Conservation (phyloP, 2,797 vertebrate genomes). For the Halcyon badia region DNA sequence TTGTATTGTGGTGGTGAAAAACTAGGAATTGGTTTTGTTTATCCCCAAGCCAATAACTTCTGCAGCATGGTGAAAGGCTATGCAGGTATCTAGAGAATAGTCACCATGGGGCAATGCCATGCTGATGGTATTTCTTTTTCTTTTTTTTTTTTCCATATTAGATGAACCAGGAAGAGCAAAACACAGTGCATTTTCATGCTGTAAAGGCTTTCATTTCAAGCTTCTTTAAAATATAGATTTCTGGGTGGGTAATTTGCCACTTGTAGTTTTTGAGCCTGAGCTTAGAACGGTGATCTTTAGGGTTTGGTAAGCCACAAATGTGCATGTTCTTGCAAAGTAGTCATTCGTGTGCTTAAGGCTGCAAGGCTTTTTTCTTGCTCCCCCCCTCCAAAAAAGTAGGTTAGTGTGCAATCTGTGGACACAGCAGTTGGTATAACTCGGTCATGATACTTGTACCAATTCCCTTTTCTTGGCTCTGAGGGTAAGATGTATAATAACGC, state of each 20-base stretch:
- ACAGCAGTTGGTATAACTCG: not conserved
- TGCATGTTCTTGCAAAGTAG: not conserved
- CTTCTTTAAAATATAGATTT: not conserved
- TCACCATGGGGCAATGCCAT: not conserved
- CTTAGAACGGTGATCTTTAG: constrained; percentile 17
- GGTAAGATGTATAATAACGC: not conserved
- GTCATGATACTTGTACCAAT: not conserved
- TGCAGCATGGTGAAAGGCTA: not conserved
- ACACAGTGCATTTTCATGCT: not conserved
- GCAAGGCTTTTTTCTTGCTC: not conserved
- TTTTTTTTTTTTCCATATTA: not conserved
- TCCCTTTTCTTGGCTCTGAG: not conserved
- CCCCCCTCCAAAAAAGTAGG: not conserved
- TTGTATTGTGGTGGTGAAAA: not conserved
- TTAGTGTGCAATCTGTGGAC: not conserved
- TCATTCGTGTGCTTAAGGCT: constrained; percentile 4
- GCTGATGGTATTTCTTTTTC: not conserved
- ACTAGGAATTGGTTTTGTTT: not conserved
- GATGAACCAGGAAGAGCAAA: not conserved
- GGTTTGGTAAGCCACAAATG: constrained; percentile 40
- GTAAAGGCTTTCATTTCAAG: not conserved
- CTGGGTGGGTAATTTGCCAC: not conserved
- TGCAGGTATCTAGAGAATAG: not conserved
- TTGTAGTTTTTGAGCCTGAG: not conserved
- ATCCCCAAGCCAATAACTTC: not conserved